phyloP scores from a whole-genome alignment of 2,888 invertebrate genomes.

The Chrysotoxum bicinctum region DNA sequence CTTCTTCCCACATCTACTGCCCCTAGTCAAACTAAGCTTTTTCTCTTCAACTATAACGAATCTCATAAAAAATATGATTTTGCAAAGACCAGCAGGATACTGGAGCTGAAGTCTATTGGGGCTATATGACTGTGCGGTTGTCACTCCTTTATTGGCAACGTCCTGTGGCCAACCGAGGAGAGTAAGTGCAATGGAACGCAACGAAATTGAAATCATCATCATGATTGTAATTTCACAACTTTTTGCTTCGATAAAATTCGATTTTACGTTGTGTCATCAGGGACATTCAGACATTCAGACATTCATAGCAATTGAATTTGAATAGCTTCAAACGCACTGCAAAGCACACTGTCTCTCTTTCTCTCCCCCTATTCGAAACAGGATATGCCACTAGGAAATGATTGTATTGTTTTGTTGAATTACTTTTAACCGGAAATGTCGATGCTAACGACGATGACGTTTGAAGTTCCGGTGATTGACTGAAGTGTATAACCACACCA shows the following conservation, averaged over 20 bases:
- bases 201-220: slow-evolving; percentile 20
- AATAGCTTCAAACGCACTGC: slow-evolving; percentile 5
- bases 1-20: not conserved
- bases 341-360: not conserved
- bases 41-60: not conserved
- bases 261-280: slow-evolving; percentile 21
- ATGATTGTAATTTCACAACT: slow-evolving; percentile 31
- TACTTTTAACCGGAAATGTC: slow-evolving; percentile 16
- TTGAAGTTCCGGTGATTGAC: slow-evolving; percentile 18
- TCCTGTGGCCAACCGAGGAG: not conserved
- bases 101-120: slow-evolving; percentile 4
- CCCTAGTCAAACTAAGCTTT: no score
- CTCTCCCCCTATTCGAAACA: not conserved
- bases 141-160: slow-evolving; percentile 13
- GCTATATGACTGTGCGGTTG: slow-evolving; percentile 4
- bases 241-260: slow-evolving; percentile 10
- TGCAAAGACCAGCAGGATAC: not conserved
- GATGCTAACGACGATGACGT: slow-evolving; percentile 3
- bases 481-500: not conserved
- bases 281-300: not conserved
- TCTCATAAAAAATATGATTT: slow-evolving; percentile 15
- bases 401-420: slow-evolving; percentile 29
- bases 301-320: slow-evolving; percentile 1
- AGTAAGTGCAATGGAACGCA: not conserved
- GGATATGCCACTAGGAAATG: slow-evolving; percentile 15